Conservation (phyloP, 2,888 invertebrate genomes). For the Sclerodermus sp. region DNA sequence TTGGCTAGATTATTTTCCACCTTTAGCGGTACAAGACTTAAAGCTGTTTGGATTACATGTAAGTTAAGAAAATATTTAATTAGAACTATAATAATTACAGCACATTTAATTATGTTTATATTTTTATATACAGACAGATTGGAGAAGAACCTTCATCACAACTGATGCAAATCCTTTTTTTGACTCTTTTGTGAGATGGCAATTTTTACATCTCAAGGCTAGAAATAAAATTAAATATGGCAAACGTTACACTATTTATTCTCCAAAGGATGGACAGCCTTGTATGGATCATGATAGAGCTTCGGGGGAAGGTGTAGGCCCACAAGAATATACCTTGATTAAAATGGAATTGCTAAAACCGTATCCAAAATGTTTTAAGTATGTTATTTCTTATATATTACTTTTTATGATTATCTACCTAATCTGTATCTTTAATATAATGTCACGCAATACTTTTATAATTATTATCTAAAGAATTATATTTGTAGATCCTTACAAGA, state of each 20-base stretch:
- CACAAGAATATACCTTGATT: conserved; percentile 96
- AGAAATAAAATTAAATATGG: conserved; percentile 93
- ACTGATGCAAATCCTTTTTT: conserved; percentile 97
- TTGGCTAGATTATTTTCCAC: conserved; percentile 98
- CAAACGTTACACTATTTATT: conserved; percentile 94
- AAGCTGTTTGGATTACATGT: conserved; percentile 89
- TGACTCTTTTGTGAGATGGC: conserved; percentile 98
- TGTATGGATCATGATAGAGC: conserved; percentile 99
- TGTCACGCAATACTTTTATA: neutral
- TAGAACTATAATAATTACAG: neutral
- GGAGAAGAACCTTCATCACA: conserved; percentile 97
- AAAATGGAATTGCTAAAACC: conserved; percentile 86
- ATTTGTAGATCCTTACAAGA: conserved; percentile 60
- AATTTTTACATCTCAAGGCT: conserved; percentile 82
- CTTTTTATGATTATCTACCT: conserved; percentile 3
- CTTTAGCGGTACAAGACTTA: conserved; percentile 82
- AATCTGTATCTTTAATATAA: neutral
- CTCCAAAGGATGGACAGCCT: conserved; percentile 94
- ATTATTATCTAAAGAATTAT: neutral
- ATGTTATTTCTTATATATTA: conserved; percentile 33
- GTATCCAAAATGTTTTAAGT: conserved; percentile 72
- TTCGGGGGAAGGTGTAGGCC: conserved; percentile 95
- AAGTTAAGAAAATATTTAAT: conserved; percentile 44
- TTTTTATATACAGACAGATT: conserved; percentile 74
- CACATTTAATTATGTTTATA: neutral